These are phyloP conservation scores for Seira musarum DNA, from an alignment of 2,888 invertebrate species.

Conservation along the genomic window DNA sequence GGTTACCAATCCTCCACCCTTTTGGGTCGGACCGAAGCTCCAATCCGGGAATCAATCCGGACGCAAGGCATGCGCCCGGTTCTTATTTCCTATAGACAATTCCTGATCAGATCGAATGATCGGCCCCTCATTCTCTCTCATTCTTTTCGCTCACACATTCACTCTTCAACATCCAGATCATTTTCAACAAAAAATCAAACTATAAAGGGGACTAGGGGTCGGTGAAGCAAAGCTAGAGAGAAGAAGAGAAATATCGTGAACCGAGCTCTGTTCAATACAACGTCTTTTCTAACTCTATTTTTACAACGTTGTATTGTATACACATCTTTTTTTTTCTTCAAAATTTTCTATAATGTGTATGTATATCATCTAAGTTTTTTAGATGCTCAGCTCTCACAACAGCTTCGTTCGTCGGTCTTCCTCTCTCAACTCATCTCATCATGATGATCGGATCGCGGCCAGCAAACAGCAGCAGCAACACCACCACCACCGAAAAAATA, in stretches of 20 bases:
- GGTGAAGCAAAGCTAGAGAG: conserved; percentile 29
- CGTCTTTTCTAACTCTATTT: conserved; percentile 19
- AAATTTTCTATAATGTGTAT: neutral
- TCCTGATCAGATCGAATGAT: conserved; percentile 70
- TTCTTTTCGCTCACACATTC: conserved; percentile 22
- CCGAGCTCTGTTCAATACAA: too few species aligned
- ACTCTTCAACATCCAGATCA: conserved; percentile 57
- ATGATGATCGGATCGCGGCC: neutral
- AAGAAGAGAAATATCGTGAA: neutral
- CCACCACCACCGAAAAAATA: too few species aligned
- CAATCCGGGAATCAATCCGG: conserved; percentile 70
- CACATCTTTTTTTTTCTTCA: conserved; percentile 8
- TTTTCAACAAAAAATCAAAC: conserved; percentile 59
- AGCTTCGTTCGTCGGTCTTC: neutral
- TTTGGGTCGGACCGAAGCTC: conserved; percentile 69
- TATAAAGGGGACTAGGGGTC: conserved; percentile 60
- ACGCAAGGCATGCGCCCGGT: conserved; percentile 69
- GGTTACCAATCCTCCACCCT: conserved; percentile 70
- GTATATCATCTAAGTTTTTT: conserved; percentile 12
- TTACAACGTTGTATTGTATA: neutral
- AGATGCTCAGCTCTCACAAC: conserved; percentile 12
- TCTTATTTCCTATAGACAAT: conserved; percentile 70
- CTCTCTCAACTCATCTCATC: neutral
- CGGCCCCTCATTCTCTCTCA: conserved; percentile 58
- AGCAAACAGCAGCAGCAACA: neutral